A percentile compares a stretch with the other conserved stretches of the same genome.
These are phyloP conservation scores for Paramuricea clavata DNA, from an alignment of 92 coral and sea anemone genomes.

Conservation along the genomic window DNA sequence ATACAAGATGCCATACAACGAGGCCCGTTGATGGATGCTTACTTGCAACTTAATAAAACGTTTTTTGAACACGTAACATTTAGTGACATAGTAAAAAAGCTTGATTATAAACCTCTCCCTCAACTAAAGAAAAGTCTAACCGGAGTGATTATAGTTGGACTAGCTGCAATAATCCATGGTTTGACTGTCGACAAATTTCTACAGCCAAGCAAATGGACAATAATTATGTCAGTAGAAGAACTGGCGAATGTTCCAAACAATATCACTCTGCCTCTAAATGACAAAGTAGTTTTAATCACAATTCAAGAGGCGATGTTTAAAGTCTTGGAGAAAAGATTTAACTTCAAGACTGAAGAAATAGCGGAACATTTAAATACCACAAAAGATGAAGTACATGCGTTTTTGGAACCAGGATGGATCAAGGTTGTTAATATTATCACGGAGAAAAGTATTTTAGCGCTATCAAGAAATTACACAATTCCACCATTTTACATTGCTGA, in stretches of 20 bases:
- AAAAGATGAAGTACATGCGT: not conserved
- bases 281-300: not conserved
- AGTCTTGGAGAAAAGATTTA: constrained; percentile 33
- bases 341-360: constrained; percentile 35
- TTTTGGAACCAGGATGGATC: constrained; percentile 43
- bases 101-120: not conserved
- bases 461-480: constrained; percentile 3
- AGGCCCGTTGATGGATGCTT: not conserved
- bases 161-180: constrained; percentile 17
- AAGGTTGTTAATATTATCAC: constrained; percentile 31
- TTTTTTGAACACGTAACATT: constrained; percentile 19
- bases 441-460: constrained; percentile 20
- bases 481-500: constrained; percentile 40
- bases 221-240: constrained; percentile 16
- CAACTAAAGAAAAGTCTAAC: not conserved
- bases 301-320: constrained; percentile 46
- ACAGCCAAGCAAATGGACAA: constrained; percentile 42
- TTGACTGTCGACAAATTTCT: constrained; percentile 4
- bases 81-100: constrained; percentile 10
- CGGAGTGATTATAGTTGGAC: not conserved
- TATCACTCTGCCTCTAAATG: constrained; percentile 7
- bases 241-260: constrained; percentile 19
- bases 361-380: constrained; percentile 19
- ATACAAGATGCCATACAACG: constrained; percentile 17
- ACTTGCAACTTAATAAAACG: not conserved